Base-by-base conservation (phyloP, 2,888 invertebrate species). In the Ryuthela nishihirai region DNA sequence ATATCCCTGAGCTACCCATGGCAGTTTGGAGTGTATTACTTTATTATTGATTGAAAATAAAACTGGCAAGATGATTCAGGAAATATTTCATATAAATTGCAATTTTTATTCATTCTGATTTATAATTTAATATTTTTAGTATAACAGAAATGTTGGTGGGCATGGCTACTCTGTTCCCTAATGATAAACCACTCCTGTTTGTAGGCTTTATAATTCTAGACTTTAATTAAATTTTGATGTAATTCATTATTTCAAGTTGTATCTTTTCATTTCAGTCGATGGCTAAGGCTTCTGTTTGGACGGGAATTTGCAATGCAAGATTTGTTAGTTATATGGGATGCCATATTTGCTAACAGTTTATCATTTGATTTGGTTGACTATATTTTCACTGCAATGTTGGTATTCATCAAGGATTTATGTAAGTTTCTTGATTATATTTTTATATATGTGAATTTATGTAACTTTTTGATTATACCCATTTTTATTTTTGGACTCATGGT, bases 241-340 rank as follows among this genome's bases (percentile, higher is more conserved):
- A 32, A 32, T 10, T 10, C 10, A n/a, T 32, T 32, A 32, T 32
- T 32, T 32, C 10, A 12, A 12, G 12, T 32, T 24, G 12, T 36
- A 3, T n/a, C 18, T 4, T 9, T 46, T 35, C 29, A 36, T 36
- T 73, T 36, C 70, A 89, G 88, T 61, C 87, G 89, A 1, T 90
- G 90, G 90, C 76, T 90, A 25, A 80, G 89, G 4, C 75, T 91
- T 52, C 75, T 90, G 15, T 91, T 90, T 75, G 89, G 89, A 0
- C 79, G 90, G 3, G 90, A 90, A 75, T 89, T 89, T 74, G 81
- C 85, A 2, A 80, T 89, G 55, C 78, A 83, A 45, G 88, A 89
- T 69, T 74, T 89, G 42, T 78, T 90, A 1, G 80, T 83, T 45
- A 73, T 90, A 5, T 90, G 90, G 90, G 88, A 91, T 67, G 87